A percentile compares a stretch with the other conserved stretches of the same genome.
Evolutionary conservation across 2,888 invertebrate species (phyloP).

Genomic region (Latheticus oryzae): DNA sequence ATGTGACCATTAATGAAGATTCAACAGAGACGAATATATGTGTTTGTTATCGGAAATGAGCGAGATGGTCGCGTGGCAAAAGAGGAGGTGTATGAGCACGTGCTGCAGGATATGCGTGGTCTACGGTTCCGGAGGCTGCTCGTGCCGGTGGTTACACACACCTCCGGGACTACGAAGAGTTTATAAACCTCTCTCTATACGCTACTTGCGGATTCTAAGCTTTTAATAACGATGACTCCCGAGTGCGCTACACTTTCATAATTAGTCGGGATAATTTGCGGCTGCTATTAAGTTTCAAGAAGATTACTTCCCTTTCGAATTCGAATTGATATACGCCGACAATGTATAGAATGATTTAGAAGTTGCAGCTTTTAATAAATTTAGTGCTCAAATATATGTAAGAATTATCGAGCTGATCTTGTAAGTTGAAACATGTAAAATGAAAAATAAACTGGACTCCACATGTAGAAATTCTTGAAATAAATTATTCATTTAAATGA

Average conservation of each 20-base stretch:
- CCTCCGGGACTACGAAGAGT: conserved; percentile 62
- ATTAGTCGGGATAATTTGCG: conserved; percentile 43
- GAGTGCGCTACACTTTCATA: conserved; percentile 49
- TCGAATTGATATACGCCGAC: too few species aligned
- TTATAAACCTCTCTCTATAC: conserved; percentile 60
- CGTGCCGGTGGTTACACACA: conserved; percentile 66
- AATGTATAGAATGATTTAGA: too few species aligned
- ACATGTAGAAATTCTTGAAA: too few species aligned
- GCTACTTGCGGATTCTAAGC: conserved; percentile 47
- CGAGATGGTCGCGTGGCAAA: conserved; percentile 24
- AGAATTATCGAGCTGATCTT: too few species aligned
- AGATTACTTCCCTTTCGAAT: conserved; percentile 33
- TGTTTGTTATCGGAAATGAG: background rate
- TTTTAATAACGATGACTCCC: conserved; percentile 52
- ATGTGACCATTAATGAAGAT: conserved; percentile 47
- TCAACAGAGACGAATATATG: conserved; percentile 21
- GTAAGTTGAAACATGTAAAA: too few species aligned
- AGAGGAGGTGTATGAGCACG: conserved; percentile 55
- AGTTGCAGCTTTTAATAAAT: too few species aligned
- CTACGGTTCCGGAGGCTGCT: conserved; percentile 64
- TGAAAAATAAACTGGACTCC: too few species aligned
- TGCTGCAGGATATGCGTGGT: conserved; percentile 66
- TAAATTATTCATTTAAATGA: too few species aligned
- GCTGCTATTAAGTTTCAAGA: conserved; percentile 36
- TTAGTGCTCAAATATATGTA: too few species aligned